A percentile compares a stretch with the other conserved stretches of the same genome.
Evolutionary conservation across 2,113 vertebrate species (phyloP).

Genomic region (Nerophis lumbriciformis): DNA sequence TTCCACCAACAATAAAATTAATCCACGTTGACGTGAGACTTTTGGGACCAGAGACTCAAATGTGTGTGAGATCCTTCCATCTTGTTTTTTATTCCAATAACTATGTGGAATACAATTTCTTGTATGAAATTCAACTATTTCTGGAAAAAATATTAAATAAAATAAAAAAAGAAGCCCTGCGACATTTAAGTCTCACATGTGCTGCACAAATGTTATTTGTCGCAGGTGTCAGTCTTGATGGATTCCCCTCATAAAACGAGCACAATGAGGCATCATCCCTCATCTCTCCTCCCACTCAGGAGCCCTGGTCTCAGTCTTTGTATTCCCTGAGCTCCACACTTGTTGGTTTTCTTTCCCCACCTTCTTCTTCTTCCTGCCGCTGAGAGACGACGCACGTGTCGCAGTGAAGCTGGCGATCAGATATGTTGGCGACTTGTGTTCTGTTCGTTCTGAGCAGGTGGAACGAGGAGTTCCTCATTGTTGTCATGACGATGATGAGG

Average conservation of each 20-base stretch:
- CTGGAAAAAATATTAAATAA: constrained; percentile 9
- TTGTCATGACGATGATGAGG: too few species aligned
- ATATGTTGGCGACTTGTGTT: constrained; percentile 16
- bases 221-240: constrained; percentile 65
- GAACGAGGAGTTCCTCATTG: constrained; percentile 9
- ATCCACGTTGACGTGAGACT: too few species aligned
- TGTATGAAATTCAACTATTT: constrained; percentile 37
- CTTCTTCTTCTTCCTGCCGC: constrained; percentile 16
- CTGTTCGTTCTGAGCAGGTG: constrained; percentile 32
- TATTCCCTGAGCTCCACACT: constrained; percentile 32
- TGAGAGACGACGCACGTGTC: constrained; percentile 32
- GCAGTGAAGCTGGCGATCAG: constrained; percentile 48
- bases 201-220: constrained; percentile 53
- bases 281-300: constrained; percentile 61
- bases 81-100: constrained; percentile 37
- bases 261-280: constrained; percentile 69
- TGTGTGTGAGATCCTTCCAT: constrained; percentile 28
- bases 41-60: neutral
- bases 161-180: constrained; percentile 7
- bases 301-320: constrained; percentile 51
- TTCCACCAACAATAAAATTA: too few species aligned
- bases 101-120: constrained; percentile 32
- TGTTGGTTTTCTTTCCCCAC: neutral
- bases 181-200: constrained; percentile 32
- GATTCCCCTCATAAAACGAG: constrained; percentile 74